These are phyloP conservation scores for Netelia melanura DNA, from an alignment of 2,888 invertebrate genomes.

Conservation along the genomic window DNA sequence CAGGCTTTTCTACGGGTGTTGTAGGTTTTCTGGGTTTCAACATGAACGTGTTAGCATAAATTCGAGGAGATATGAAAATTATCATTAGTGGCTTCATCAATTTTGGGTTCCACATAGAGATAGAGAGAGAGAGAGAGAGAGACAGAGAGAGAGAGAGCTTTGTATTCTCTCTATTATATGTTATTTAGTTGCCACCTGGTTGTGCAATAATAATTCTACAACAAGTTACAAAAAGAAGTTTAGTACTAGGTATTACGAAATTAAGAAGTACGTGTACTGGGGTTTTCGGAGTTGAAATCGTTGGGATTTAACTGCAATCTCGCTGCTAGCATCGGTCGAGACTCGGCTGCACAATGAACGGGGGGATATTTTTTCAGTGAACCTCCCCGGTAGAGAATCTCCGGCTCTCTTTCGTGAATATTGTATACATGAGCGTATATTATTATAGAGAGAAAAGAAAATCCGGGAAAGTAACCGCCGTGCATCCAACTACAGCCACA, in stretches of 20 bases:
- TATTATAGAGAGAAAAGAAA: conserved; percentile 11
- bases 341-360: conserved; percentile 41
- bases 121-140: no score
- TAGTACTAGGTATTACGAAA: not conserved
- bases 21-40: no score
- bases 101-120: no score
- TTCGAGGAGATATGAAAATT: no score
- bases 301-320: conserved; percentile 36
- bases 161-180: not conserved
- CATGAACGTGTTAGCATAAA: no score
- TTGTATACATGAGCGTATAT: not conserved
- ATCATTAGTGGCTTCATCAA: no score
- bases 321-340: conserved; percentile 30
- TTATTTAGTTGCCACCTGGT: not conserved
- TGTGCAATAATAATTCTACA: not conserved
- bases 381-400: conserved; percentile 16
- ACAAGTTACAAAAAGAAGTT: not conserved
- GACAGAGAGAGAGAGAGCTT: no score
- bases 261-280: conserved; percentile 6
- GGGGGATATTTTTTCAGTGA: conserved; percentile 52
- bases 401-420: conserved; percentile 8
- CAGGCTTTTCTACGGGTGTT: no score
- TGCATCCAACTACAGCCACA: conserved; percentile 7
- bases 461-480: conserved; percentile 25
- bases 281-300: conserved; percentile 24